phyloP scores from a whole-genome alignment of 2,888 invertebrate species.

The Aelia acuminata region DNA sequence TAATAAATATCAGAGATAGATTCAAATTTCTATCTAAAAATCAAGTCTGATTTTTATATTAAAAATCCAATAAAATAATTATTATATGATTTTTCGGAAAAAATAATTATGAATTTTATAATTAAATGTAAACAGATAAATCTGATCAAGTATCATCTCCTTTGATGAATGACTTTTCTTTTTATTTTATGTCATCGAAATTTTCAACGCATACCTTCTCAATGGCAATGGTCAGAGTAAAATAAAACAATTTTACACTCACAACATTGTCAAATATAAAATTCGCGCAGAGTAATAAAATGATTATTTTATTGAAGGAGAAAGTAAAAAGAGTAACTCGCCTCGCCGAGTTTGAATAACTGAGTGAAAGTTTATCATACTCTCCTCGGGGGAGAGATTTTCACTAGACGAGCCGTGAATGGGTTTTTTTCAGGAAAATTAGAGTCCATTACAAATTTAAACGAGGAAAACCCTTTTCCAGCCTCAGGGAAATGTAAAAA shows the following conservation, averaged over 20 bases:
- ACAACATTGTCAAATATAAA: not conserved
- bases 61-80: no score
- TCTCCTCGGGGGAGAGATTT: constrained; percentile 25
- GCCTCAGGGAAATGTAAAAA: constrained; percentile 42
- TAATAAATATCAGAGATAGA: no score
- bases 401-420: constrained; percentile 35
- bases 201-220: not conserved
- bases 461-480: constrained; percentile 12
- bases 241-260: not conserved
- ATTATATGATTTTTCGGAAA: no score
- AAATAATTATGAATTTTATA: no score
- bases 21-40: no score
- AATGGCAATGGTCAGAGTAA: no score
- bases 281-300: constrained; percentile 2
- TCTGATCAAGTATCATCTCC: no score
- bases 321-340: constrained; percentile 27
- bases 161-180: not conserved
- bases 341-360: constrained; percentile 1
- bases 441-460: constrained; percentile 49
- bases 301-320: not conserved
- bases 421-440: constrained; percentile 36
- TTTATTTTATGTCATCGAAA: not conserved
- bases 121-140: no score
- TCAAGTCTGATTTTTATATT: no score
- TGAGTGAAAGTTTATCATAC: constrained; percentile 28